Evolutionary conservation across 2,113 vertebrate species (phyloP).

Genomic region (Cyphomyrus plagiostoma): DNA sequence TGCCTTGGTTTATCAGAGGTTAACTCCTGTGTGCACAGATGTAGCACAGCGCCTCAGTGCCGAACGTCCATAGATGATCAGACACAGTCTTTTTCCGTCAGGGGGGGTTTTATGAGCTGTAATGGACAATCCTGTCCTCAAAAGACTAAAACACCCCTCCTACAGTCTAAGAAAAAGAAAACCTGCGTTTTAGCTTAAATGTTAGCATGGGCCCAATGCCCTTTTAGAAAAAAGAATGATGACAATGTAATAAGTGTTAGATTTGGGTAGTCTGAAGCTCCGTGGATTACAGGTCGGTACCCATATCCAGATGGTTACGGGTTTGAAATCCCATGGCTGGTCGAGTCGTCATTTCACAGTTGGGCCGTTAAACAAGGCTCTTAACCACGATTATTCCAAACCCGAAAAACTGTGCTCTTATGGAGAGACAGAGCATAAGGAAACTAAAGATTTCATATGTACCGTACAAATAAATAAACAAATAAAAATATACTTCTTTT

Average conservation of each 20-base stretch:
- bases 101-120: not conserved
- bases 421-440: not conserved
- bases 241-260: not conserved
- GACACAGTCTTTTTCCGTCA: not conserved
- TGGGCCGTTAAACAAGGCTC: not conserved
- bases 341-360: not conserved
- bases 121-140: not conserved
- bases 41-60: not conserved
- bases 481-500: not conserved
- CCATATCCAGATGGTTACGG: not conserved
- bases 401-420: not conserved
- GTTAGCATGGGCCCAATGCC: not conserved
- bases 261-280: not conserved
- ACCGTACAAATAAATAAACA: not conserved
- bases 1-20: not conserved
- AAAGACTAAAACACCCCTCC: not conserved
- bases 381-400: not conserved
- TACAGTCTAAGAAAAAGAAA: not conserved
- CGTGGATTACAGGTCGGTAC: not conserved
- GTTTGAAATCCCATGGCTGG: not conserved
- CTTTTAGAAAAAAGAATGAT: not conserved
- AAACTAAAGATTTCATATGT: not conserved
- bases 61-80: not conserved
- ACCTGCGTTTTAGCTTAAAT: not conserved
- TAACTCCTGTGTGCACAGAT: not conserved